Evolutionary conservation across 2,113 vertebrate species (phyloP), one percentile per base, ranked within the genome.

Genomic region (Nyctibius bracteatus): DNA sequence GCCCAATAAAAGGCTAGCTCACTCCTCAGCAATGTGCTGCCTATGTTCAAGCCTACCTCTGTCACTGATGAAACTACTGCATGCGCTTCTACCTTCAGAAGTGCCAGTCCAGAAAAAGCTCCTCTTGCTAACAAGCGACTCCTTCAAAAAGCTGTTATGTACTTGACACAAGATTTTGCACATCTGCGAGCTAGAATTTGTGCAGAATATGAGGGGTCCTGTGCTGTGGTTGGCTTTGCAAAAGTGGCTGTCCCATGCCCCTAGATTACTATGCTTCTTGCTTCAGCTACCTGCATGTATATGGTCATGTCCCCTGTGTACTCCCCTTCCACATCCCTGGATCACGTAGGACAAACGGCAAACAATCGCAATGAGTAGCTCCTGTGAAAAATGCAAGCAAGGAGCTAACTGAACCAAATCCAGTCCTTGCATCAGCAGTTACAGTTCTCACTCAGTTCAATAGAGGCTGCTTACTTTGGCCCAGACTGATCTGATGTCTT

Each of bases 41-140:
- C 66, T 94, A 22, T 33, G 51, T 70, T 70, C 51, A 93, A 86
- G 75, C 77, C 95, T 97, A 85, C 94, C 92, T 97, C 87, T 93
- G 44, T 81, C 51, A 51, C 66, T 88, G 86, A 57, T 33, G 65
- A 79, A 93, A 62, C 66, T 77, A 54, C 62, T 81, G 52, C 49
- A 46, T 66, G 63, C 13, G 12, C 46, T 91, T 75, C 79, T 92
- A 31, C 73, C 54, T 94, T 96, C 81, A 81, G 77, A 89, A 92
- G 33, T 72, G 51, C 44, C 70, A 94, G 70, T 62, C 62, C 82
- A 61, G 72, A 35, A 84, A 66, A 91, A 81, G 23, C 54, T 96
- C 62, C 20, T 21, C 41, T 91, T 72, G 12, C 62, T 86, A 78
- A 79, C 33, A 31, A 81, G 62, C 1, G 11, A 49, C 52, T 91